Percentiles rank a stretch among this genome's conserved stretches.
Evolutionary conservation across 2,797 vertebrate species (phyloP).

Genomic region (Danio kyathit): DNA sequence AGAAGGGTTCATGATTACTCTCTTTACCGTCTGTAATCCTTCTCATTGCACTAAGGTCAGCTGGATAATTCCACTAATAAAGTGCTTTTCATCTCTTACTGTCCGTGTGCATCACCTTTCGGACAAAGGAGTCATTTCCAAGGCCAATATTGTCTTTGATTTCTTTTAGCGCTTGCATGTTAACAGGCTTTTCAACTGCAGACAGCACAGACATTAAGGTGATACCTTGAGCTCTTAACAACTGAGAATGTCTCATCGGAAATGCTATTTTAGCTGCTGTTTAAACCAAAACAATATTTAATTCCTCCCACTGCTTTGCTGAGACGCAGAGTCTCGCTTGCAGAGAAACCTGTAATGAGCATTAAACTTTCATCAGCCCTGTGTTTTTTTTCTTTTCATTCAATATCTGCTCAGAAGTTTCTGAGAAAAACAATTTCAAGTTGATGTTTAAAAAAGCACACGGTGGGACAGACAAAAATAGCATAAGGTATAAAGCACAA

Average conservation of each 20-base stretch:
- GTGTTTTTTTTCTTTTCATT: neutral
- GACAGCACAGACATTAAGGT: neutral
- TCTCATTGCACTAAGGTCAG: conserved; percentile 50
- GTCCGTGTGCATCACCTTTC: conserved; percentile 8
- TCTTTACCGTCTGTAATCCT: conserved; percentile 46
- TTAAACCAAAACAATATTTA: neutral
- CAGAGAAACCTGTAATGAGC: neutral
- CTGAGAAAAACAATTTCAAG: neutral
- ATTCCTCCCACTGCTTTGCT: neutral
- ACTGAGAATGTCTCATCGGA: neutral
- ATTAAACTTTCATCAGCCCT: neutral
- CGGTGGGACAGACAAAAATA: too few species aligned
- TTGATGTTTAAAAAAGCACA: too few species aligned
- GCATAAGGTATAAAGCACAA: too few species aligned
- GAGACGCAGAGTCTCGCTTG: neutral
- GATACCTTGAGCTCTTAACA: neutral
- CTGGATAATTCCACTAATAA: conserved; percentile 56
- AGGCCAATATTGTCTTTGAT: neutral
- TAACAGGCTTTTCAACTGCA: neutral
- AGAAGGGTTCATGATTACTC: conserved; percentile 37
- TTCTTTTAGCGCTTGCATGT: neutral
- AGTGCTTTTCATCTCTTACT: conserved; percentile 45
- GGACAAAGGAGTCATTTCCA: conserved; percentile 8
- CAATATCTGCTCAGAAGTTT: neutral
- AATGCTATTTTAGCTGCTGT: neutral